These are phyloP conservation scores for Cephus runcator DNA, from an alignment of 2,888 invertebrate genomes.

Conservation along the genomic window DNA sequence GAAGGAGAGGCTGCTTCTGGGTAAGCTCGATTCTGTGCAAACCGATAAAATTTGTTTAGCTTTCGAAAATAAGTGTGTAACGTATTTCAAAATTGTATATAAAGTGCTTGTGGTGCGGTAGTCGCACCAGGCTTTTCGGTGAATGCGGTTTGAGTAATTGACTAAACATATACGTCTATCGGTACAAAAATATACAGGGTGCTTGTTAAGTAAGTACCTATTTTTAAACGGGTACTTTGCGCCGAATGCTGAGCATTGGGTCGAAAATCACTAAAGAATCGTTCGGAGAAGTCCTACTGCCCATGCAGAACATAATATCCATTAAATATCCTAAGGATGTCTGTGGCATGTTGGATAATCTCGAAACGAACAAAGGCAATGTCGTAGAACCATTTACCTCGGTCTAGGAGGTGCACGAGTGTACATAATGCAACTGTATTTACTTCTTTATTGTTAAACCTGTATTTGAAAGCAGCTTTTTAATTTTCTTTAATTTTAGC, in stretches of 20 bases:
- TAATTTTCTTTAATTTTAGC: background rate
- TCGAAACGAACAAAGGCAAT: background rate
- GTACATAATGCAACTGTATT: background rate
- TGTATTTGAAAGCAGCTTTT: background rate
- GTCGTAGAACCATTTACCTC: background rate
- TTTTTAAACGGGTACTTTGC: background rate
- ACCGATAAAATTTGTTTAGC: conserved; percentile 4
- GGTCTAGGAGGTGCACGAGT: background rate
- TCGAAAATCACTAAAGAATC: background rate
- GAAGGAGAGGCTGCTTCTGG: background rate
- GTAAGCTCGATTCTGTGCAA: conserved; percentile 4
- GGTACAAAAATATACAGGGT: conserved; percentile 8
- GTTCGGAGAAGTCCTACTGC: background rate
- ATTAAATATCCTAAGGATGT: background rate
- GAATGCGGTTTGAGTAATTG: conserved; percentile 7
- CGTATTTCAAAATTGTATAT: background rate
- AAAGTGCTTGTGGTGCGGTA: background rate
- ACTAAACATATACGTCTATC: conserved; percentile 7
- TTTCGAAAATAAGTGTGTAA: background rate
- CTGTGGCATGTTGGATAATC: background rate
- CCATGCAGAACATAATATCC: background rate
- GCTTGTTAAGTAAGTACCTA: conserved; percentile 4
- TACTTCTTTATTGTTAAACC: background rate
- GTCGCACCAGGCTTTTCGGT: background rate
- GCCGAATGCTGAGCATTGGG: background rate